Evolutionary conservation across 2,888 invertebrate species (phyloP), one percentile per base, ranked within the genome.

Genomic region (Caenorhabditis sp.): DNA sequence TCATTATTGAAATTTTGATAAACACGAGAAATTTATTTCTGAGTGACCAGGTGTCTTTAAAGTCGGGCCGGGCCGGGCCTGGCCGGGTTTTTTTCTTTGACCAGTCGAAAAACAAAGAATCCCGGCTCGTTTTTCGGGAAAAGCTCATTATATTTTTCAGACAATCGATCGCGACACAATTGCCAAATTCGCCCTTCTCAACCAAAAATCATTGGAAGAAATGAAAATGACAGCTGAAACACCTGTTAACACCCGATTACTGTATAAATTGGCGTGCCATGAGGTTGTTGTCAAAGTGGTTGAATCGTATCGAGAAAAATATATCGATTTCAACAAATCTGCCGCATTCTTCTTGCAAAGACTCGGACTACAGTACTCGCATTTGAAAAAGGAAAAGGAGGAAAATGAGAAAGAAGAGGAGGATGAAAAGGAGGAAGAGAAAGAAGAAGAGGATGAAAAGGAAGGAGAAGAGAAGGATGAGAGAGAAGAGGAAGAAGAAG

Each of bases 311-410:
- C 37, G 70, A 61, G n/a, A 65, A n/a, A 70, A 70, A 23, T 70
- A 76, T 36, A 58, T 27, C 6, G 64, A 70, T 19, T 76, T 67
- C 68, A 67, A 68, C 26, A 63, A 54, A 26, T 66, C 75, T 8
- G 69, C 75, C 17, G 70, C 70, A 1, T 76, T 70, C 50, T 71
- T 76, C 57, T 60, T 76, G 65, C 75, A 76, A 62, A 62, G 75
- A 8, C 66, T 76, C n/a, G 75, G 75, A 43, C 54, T 64, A 21
- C 75, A 76, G 49, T 76, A 76, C 55, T 14, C 69, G 10, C 62
- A 62, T 49, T 62, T 60, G 21, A 21, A 55, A 24, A 60, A 60
- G 31, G 62, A 62, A 27, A 31, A 62, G n/a, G 36, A 31, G 24
- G 19, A 60, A n/a, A 23, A 53, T 21, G 55, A 37, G 36, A 65